A percentile compares a stretch with the other conserved stretches of the same genome.
Conservation (phyloP, 53 echinoderm and acorn worm genomes). For the Echinometra lucunter region DNA sequence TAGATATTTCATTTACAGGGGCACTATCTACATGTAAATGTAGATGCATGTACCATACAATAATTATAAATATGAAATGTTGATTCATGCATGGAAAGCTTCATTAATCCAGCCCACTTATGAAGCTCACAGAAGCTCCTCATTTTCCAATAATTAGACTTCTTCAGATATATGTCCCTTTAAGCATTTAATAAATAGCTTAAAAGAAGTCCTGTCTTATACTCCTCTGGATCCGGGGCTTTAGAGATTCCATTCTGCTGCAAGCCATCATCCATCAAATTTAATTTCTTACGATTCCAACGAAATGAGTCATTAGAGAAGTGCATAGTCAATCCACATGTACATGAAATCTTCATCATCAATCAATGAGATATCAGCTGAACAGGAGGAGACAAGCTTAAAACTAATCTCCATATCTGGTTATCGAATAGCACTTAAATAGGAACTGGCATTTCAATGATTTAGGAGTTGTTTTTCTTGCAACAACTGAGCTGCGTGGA, state of each 20-base stretch:
- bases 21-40: no score
- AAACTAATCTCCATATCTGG: not conserved
- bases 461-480: not conserved
- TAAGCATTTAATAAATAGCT: conserved; percentile 2
- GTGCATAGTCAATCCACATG: conserved; percentile 9
- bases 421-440: not conserved
- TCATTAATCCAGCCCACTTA: no score
- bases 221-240: not conserved
- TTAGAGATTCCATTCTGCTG: conserved; percentile 11
- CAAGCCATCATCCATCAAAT: conserved; percentile 32
- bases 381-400: not conserved
- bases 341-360: not conserved
- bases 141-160: no score
- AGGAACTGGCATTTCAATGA: not conserved
- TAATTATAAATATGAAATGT: no score
- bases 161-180: no score
- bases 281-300: conserved; percentile 20
- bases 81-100: no score
- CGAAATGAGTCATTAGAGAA: conserved; percentile 36
- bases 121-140: no score
- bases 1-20: no score
- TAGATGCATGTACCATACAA: no score
- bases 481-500: not conserved
- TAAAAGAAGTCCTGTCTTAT: not conserved
- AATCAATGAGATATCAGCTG: not conserved